Conservation (phyloP, 2,888 invertebrate species). For the Cantharis rufa region DNA sequence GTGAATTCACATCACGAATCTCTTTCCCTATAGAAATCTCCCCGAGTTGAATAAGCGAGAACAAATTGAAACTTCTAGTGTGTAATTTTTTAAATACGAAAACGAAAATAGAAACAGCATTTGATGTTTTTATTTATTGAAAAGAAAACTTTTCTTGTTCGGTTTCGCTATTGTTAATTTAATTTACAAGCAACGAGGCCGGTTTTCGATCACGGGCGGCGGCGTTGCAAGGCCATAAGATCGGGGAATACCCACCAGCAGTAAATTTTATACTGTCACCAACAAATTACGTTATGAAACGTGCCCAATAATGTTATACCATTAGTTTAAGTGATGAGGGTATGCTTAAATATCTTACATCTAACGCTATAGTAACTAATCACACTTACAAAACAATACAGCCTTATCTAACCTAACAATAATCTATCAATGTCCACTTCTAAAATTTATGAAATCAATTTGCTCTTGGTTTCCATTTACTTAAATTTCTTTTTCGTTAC, state of each 20-base stretch:
- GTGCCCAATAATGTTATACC: background rate
- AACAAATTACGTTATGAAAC: background rate
- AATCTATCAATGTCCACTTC: background rate
- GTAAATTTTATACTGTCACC: background rate
- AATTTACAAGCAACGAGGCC: background rate
- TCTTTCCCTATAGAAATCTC: conserved; percentile 3
- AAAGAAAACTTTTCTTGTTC: background rate
- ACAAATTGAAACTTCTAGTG: conserved; percentile 6
- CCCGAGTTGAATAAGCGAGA: background rate
- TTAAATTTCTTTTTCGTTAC: background rate
- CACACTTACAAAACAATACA: background rate
- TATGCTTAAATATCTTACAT: background rate
- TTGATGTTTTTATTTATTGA: background rate
- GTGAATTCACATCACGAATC: conserved; percentile 5
- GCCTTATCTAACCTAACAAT: background rate
- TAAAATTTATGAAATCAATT: background rate
- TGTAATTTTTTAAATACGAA: background rate
- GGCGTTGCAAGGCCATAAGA: background rate
- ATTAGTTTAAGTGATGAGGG: background rate
- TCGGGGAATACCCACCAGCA: background rate
- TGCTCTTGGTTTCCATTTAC: background rate
- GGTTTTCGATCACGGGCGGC: background rate
- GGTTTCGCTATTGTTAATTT: background rate
- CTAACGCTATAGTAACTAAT: background rate
- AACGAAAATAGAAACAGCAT: background rate